Evolutionary conservation across 2,888 invertebrate genomes (phyloP).

Genomic region (Acrobasis suavella): DNA sequence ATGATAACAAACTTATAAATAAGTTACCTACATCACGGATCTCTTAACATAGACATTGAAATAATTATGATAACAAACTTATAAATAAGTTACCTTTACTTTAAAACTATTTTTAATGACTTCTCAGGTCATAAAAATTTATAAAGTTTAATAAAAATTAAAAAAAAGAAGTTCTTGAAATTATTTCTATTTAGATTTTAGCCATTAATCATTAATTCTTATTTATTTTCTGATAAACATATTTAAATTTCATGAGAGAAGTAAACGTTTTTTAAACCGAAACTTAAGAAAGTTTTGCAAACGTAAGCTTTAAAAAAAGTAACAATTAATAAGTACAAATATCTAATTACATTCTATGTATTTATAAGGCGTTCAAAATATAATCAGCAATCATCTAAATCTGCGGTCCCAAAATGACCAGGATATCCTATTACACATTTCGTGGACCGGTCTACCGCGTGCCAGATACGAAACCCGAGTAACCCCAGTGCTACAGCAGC

Average conservation of each 20-base stretch:
- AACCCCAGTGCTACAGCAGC: conserved; percentile 59
- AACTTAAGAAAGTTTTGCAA: neutral
- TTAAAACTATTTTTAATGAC: neutral
- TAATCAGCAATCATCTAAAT: neutral
- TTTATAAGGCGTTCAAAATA: neutral
- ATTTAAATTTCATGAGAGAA: no score
- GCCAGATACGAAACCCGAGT: conserved; percentile 58
- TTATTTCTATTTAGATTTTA: no score
- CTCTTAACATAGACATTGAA: neutral
- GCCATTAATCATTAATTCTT: no score
- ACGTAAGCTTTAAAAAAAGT: neutral
- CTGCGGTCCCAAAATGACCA: neutral
- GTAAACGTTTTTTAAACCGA: neutral
- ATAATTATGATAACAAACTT: neutral
- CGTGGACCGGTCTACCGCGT: conserved; percentile 39
- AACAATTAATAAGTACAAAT: neutral
- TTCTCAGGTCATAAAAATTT: neutral
- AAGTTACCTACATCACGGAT: conserved; percentile 6
- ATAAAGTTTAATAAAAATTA: no score
- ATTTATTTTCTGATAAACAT: no score
- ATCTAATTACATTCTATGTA: neutral
- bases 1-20: neutral
- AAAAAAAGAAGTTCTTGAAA: no score
- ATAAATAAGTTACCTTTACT: no score
- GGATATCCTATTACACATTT: conserved; percentile 24